Conservation (phyloP, 2,797 vertebrate genomes). For the Darevskia mixta region DNA sequence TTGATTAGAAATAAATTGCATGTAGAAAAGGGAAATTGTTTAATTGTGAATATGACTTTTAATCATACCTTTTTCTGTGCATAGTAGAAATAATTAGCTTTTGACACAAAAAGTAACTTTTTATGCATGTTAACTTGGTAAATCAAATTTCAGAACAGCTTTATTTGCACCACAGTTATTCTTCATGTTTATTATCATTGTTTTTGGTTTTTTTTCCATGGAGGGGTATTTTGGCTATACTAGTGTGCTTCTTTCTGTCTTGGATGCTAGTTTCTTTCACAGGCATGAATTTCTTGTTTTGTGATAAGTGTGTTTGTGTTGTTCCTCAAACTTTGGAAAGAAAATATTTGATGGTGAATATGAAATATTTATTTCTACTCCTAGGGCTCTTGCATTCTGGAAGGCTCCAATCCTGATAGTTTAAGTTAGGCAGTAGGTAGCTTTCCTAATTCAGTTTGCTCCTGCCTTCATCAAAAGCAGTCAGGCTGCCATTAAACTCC, state of each 20-base stretch:
- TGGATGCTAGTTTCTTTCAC: slow-evolving; percentile 1
- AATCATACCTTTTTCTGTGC: not conserved
- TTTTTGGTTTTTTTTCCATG: slow-evolving; percentile 43
- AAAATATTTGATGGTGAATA: not conserved
- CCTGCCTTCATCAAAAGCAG: too few relatives aligned
- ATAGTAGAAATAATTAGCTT: slow-evolving; percentile 18
- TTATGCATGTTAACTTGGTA: slow-evolving; percentile 26
- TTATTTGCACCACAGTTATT: not conserved
- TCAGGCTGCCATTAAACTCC: too few relatives aligned
- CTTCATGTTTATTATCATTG: not conserved
- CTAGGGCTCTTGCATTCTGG: not conserved
- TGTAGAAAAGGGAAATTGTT: slow-evolving; percentile 46
- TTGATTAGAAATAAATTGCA: slow-evolving; percentile 40
- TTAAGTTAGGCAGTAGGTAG: not conserved
- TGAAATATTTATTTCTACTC: not conserved
- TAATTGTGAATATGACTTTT: slow-evolving; percentile 37
- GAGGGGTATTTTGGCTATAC: slow-evolving; percentile 4
- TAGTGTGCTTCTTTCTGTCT: accelerated
- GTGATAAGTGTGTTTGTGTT: not conserved
- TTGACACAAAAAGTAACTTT: not conserved
- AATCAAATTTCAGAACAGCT: not conserved
- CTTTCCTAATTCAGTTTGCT: too few relatives aligned
- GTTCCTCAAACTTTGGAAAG: not conserved
- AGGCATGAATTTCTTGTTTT: not conserved
- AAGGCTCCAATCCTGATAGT: not conserved